phyloP scores from a whole-genome alignment of 2,797 vertebrate species.

The Scolopax rusticola region DNA sequence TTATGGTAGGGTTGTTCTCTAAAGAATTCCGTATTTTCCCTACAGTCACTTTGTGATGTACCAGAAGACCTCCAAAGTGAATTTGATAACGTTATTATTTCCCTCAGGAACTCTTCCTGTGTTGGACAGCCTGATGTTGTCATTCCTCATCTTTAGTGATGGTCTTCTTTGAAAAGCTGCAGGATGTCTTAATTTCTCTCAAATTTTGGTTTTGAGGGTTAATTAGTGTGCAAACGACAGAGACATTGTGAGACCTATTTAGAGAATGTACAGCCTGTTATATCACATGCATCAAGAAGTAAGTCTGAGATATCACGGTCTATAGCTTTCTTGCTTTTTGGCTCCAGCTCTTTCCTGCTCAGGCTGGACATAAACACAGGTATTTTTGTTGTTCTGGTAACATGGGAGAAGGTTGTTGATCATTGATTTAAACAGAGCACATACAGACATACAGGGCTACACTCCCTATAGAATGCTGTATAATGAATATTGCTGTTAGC shows the following conservation, averaged over 20 bases:
- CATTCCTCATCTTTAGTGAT: not conserved
- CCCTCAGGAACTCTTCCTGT: not conserved
- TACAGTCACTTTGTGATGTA: not conserved
- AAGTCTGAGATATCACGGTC: not conserved
- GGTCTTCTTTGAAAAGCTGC: not conserved
- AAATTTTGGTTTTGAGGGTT: not conserved
- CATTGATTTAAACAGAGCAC: not conserved
- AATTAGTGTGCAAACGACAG: not conserved
- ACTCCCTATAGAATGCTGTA: not conserved
- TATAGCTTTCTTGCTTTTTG: not conserved
- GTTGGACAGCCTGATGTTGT: not conserved
- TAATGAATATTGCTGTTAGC: not conserved
- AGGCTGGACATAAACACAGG: not conserved
- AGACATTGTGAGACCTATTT: not conserved
- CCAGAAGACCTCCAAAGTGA: not conserved
- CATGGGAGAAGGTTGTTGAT: not conserved
- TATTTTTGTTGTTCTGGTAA: not conserved
- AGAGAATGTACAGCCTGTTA: not conserved
- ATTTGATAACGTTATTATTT: not conserved
- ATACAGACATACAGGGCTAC: not conserved
- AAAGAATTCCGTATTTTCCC: not conserved
- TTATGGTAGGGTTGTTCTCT: not conserved
- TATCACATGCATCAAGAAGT: not conserved
- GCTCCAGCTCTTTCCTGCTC: not conserved
- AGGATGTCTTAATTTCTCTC: not conserved